Evolutionary conservation across 2,797 vertebrate genomes (phyloP), one percentile per base, ranked within the genome.

Genomic region (Myiotriccus ornatus): DNA sequence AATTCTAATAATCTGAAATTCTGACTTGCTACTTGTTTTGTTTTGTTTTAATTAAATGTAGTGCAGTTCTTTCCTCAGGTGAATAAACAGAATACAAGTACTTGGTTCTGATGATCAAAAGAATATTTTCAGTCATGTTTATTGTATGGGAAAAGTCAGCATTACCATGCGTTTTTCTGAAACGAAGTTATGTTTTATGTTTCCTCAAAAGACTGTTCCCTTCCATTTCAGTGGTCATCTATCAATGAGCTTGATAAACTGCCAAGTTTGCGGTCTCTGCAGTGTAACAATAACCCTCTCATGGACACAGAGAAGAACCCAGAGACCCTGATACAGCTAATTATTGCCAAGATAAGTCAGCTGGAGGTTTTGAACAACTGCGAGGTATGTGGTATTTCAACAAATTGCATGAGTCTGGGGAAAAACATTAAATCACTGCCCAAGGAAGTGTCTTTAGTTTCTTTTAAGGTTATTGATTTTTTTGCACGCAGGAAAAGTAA

Each of bases 161-260:
- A 7, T 86, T 65, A 20, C 8, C 24, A 14, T 34, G 73, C 32
- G 11, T 28, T 87, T 35, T 35, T 89, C 53, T 81, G 68, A 65
- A 87, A 50, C 53, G 6, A 88, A 68, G 22, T n/a, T 43, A 9
- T 9, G 35, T 34, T 90, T 84, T 28, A 0, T 55, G 47, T 50
- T 90, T 86, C 27, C 71, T 84, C 59, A 37, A 41, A 89, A 88
- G 53, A 44, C 20, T 60, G 10, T 85, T 62, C 43, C 39, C 64
- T 86, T 90, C 71, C 28, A 32, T 96, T 96, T 80, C 97, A 99
- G 99, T 99, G 99, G 99, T 77, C 94, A 9, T 98, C 98, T 47
- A 96, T 99, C 91, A 98, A 99, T 50, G 99, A 99, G 93, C 94
- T 99, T 25, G 98, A 98, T 22, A 99, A 99, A 93, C 84, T 99